Percentiles rank a stretch among this genome's conserved stretches.
These are phyloP conservation scores for Drosophila orena DNA, from an alignment of 1,140 invertebrate genomes.

Conservation along the genomic window DNA sequence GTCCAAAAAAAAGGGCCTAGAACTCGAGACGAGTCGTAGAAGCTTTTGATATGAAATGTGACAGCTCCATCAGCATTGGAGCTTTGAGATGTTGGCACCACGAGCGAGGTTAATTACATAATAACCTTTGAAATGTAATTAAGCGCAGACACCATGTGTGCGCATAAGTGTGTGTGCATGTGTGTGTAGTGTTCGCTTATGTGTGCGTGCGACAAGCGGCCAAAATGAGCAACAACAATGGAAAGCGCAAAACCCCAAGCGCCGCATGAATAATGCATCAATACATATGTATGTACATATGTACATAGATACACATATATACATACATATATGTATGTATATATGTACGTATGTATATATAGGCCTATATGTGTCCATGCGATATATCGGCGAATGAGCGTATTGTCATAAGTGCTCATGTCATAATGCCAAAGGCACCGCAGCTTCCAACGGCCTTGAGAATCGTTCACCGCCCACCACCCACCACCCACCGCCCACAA, in stretches of 20 bases:
- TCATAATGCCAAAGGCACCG: conserved; percentile 19
- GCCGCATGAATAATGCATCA: conserved; percentile 50
- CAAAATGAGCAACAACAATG: conserved; percentile 26
- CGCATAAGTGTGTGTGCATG: not conserved
- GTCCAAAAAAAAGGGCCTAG: not conserved
- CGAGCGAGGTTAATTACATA: conserved; percentile 60
- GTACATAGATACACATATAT: not conserved
- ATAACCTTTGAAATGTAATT: conserved; percentile 71
- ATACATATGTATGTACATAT: not conserved
- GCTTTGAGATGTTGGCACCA: conserved; percentile 1
- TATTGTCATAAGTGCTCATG: conserved; percentile 40
- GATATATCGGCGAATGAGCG: conserved; percentile 9
- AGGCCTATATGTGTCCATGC: not conserved
- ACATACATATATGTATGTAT: not conserved
- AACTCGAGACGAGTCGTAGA: conserved; percentile 5
- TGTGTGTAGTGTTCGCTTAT: not conserved
- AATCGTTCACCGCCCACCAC: not conserved
- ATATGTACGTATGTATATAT: not conserved
- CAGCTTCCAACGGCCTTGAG: conserved; percentile 15
- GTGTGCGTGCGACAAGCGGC: not conserved
- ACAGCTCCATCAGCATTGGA: conserved; percentile 24
- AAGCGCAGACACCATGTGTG: conserved; percentile 27
- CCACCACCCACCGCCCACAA: not conserved
- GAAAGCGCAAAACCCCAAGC: conserved; percentile 33
- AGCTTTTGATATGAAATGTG: conserved; percentile 40